These are phyloP conservation scores for Ips typographus DNA, from an alignment of 1,140 invertebrate genomes.

Conservation along the genomic window DNA sequence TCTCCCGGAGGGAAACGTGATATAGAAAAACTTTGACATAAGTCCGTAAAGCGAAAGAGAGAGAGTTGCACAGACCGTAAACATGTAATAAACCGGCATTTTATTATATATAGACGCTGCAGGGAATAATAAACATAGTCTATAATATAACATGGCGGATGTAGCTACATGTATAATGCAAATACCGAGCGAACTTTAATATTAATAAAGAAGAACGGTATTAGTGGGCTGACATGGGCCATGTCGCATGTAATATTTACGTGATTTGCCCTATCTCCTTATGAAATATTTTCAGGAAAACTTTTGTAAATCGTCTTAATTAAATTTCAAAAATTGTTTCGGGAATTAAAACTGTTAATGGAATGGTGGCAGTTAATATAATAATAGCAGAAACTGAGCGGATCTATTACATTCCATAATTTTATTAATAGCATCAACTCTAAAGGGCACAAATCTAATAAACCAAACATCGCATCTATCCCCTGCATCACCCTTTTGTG, in stretches of 20 bases:
- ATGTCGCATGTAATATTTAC: conserved; percentile 34
- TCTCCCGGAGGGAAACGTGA: neutral
- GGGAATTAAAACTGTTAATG: too few relatives aligned
- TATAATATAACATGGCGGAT: conserved; percentile 35
- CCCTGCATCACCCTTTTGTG: conserved; percentile 20
- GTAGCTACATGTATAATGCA: conserved; percentile 38
- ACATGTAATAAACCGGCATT: conserved; percentile 36
- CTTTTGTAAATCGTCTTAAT: neutral
- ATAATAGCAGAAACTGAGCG: too few relatives aligned
- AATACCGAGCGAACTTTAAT: conserved; percentile 39
- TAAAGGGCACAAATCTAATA: conserved; percentile 16
- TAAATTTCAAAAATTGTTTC: neutral
- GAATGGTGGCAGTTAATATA: too few relatives aligned
- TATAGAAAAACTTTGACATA: conserved; percentile 8
- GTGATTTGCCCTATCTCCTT: conserved; percentile 31
- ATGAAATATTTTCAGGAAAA: conserved; percentile 24
- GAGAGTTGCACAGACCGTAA: conserved; percentile 16
- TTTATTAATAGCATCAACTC: conserved; percentile 5
- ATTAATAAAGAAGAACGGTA: conserved; percentile 39
- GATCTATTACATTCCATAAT: too few relatives aligned
- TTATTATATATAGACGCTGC: conserved; percentile 38
- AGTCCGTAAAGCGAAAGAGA: conserved; percentile 1
- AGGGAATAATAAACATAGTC: conserved; percentile 39
- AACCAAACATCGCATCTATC: conserved; percentile 10
- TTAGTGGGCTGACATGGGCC: conserved; percentile 34